Base-by-base conservation (phyloP, 2,888 invertebrate genomes). In the Mesorhabditis sp. region DNA sequence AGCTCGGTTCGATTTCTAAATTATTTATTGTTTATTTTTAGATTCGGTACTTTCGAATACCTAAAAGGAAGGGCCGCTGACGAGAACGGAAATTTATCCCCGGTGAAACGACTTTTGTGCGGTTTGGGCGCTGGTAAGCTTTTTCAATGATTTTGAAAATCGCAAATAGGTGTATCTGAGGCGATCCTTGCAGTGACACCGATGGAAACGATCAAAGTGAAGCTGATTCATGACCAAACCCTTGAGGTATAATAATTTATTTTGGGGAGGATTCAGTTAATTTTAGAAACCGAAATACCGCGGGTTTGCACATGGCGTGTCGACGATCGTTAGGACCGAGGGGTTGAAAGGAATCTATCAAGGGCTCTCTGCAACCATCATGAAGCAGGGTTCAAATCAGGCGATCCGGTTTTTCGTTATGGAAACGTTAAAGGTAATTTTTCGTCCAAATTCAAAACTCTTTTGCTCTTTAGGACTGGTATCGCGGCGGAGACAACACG, bases 321-420 rank as follows among this genome's bases (percentile, higher is more conserved):
- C 72, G 42, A 76, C 77, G n/a, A 82, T 81, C 65, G 74, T 83
- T 15, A 77, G 76, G 69, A 72, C 75, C 7, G 82, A 83, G 45
- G 83, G 83, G 78, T 75, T 90, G 45, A 79, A 87, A 69, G 90
- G 90, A 13, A 85, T 87, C 13, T 98, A 98, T 88, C 94, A 97
- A 87, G 98, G 98, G 28, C 87, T 97, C 42, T 91, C 92, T 0
- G 93, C 98, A 0, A 98, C 98, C 0, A 92, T 98, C 74, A 90
- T 97, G 87, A 99, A 98, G 87, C 98, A 98, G 87, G 97, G 98
- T 74, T 92, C 93, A 68, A 98, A 98, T 89, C 98, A 98, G 88
- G 97, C 97, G 0, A 97, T 98, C 76, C 89, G 98, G 62, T 98
- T 98, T 89, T 98, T 92, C 87, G 94, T 95, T 44, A 92, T 98